Evolutionary conservation across 2,797 vertebrate genomes (phyloP), one percentile per base, ranked within the genome.

Genomic region (Syngnathus rostellatus): DNA sequence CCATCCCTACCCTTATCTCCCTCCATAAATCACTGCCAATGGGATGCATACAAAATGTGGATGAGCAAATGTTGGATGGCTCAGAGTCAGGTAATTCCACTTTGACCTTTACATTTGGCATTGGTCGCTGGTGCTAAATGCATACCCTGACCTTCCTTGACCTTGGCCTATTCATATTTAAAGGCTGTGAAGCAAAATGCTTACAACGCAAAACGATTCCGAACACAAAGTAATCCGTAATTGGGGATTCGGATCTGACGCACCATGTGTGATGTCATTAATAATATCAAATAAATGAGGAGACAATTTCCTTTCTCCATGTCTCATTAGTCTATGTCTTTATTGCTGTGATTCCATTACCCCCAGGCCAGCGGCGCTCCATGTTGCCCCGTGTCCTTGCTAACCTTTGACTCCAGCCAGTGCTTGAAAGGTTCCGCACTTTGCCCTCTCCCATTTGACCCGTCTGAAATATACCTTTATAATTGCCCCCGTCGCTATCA

Each of bases 381-480:
- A 74, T 81, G 81, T 81, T 81, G 78, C 85, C 80, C 76, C 84
- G 53, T 84, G 75, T 81, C 81, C 68, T 2, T 69, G 77, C 81
- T 92, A 88, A 91, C 90, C 90, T 92, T 90, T 92, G 90, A 90
- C 90, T 89, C 74, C 55, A 58, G 76, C 85, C 83, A 76, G 81
- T 86, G 79, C 84, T 90, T 88, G 87, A 89, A 89, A 89, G 88
- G 82, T 85, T 87, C 81, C 89, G 86, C 89, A 79, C 89, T 90
- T 89, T 91, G 88, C 84, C 88, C 88, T 88, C 74, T 84, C 83
- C 85, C 85, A 89, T 91, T 93, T 91, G 88, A 90, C 86, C 83
- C 83, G 85, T 85, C 86, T 91, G 84, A 90, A 90, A 85, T 91
- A 91, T 90, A 91, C 90, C 87, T 90, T 92, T 88, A 90, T 91